Conservation (phyloP, 2,113 vertebrate species). For the Rhizomys pruinosus region DNA sequence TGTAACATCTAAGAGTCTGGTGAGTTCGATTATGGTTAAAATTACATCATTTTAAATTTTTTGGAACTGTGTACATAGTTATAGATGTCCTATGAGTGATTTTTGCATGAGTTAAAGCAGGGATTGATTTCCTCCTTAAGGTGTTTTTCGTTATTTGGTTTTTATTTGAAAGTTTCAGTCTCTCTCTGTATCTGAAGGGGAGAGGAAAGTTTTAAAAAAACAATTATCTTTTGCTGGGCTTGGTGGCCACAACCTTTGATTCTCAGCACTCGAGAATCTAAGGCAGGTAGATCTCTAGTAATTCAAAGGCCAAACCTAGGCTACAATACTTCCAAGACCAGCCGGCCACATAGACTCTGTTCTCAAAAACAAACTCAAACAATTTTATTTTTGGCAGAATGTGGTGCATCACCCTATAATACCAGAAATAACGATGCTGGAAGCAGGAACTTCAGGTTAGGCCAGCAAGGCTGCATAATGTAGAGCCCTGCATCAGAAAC, state of each 20-base stretch:
- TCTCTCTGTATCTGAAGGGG: neutral
- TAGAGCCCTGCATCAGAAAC: neutral
- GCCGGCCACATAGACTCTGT: too few species aligned
- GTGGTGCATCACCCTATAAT: neutral
- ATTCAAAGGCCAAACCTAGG: too few species aligned
- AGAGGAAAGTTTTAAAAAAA: neutral
- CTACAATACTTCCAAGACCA: too few species aligned
- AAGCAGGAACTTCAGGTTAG: neutral
- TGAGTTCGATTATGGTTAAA: neutral
- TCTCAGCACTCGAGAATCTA: too few species aligned
- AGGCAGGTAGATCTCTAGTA: too few species aligned
- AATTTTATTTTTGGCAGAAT: neutral
- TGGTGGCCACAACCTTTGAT: too few species aligned
- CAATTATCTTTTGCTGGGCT: neutral
- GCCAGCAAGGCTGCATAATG: neutral
- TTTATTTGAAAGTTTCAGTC: neutral
- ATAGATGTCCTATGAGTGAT: neutral
- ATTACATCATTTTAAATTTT: neutral
- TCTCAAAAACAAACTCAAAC: too few species aligned
- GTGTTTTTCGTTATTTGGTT: neutral
- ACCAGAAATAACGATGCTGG: neutral
- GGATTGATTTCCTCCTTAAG: neutral
- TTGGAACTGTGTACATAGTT: neutral
- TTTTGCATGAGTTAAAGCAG: neutral
- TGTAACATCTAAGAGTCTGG: too few species aligned